Percentiles rank a stretch among this genome's conserved stretches.
These are phyloP conservation scores for Phragmatobia fuliginosa DNA, from an alignment of 2,888 invertebrate genomes.

Conservation along the genomic window DNA sequence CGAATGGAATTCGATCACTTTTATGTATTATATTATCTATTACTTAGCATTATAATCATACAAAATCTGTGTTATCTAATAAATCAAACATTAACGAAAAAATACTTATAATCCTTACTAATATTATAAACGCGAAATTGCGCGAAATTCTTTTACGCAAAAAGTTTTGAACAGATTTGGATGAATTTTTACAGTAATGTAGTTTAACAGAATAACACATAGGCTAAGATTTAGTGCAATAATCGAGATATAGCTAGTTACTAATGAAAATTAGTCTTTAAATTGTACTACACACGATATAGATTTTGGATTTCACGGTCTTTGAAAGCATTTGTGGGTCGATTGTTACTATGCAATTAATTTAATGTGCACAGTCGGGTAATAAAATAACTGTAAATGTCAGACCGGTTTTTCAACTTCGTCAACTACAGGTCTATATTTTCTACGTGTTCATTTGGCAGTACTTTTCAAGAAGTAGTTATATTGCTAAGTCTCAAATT, in stretches of 20 bases:
- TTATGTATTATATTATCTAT: background rate
- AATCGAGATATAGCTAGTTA: too few species aligned
- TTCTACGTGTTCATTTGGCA: background rate
- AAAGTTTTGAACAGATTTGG: too few species aligned
- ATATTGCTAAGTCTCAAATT: background rate
- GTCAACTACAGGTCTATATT: background rate
- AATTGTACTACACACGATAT: background rate
- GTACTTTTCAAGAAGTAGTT: background rate
- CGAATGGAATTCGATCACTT: background rate
- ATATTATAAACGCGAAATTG: too few species aligned
- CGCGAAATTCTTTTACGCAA: too few species aligned
- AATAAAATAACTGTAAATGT: slow-evolving; percentile 11
- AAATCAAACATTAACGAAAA: background rate
- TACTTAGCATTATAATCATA: background rate
- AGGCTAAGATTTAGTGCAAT: too few species aligned
- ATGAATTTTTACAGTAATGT: too few species aligned
- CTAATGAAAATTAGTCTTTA: too few species aligned
- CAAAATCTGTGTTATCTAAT: background rate
- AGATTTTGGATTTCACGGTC: background rate
- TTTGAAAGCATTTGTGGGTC: background rate
- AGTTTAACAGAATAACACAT: too few species aligned
- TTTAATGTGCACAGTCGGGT: background rate
- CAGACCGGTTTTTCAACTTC: slow-evolving; percentile 9
- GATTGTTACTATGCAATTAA: slow-evolving; percentile 8
- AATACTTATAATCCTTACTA: too few species aligned